phyloP scores from a whole-genome alignment of 2,113 vertebrate species.

The Gorsachius goisagi region DNA sequence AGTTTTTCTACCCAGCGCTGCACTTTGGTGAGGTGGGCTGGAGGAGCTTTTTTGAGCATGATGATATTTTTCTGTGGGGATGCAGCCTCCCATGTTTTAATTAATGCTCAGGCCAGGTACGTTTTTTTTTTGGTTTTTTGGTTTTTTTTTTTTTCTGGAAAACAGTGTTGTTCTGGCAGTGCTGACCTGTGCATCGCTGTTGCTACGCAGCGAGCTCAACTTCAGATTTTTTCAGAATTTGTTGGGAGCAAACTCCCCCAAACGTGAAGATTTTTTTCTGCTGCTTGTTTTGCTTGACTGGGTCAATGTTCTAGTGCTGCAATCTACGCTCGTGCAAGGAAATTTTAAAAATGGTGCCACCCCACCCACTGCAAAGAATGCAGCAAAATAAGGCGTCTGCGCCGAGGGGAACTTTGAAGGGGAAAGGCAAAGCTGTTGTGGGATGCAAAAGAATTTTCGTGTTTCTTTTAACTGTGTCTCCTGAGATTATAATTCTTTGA shows the following conservation, averaged over 20 bases:
- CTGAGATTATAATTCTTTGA: neutral
- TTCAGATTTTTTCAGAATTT: neutral
- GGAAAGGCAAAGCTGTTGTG: neutral
- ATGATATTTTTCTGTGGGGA: neutral
- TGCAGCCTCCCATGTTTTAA: neutral
- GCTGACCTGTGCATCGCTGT: neutral
- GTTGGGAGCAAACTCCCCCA: neutral
- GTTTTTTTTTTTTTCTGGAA: too few species aligned
- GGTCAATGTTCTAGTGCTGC: neutral
- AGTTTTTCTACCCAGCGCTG: neutral
- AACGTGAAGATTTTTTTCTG: neutral
- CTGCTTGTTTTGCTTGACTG: neutral
- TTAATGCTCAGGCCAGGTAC: neutral
- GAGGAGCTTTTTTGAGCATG: neutral
- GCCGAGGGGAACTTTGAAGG: neutral
- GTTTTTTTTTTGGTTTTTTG: too few species aligned
- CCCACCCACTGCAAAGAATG: neutral
- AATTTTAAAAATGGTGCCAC: neutral
- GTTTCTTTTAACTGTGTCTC: conserved; percentile 3
- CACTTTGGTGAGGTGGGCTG: neutral
- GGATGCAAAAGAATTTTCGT: neutral
- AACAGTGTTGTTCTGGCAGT: neutral
- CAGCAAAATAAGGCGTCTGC: neutral
- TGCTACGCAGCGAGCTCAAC: neutral
- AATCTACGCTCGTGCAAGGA: neutral